phyloP scores from a whole-genome alignment of 2,113 vertebrate genomes.

The Eclectus roratus region DNA sequence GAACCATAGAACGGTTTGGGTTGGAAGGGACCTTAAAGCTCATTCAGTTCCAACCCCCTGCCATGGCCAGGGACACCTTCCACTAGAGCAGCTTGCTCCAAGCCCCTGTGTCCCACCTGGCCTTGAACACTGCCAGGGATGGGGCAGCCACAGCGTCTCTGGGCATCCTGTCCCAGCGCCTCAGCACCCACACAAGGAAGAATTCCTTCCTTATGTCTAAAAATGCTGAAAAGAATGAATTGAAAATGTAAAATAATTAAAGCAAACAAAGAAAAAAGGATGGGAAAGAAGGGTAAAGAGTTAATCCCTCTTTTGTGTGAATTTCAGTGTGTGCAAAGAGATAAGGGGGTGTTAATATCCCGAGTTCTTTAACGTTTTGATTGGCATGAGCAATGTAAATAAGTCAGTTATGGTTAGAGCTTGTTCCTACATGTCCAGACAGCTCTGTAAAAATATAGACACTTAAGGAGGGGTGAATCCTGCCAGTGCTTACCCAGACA shows the following conservation, averaged over 20 bases:
- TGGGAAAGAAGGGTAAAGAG: neutral
- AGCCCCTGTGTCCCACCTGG: neutral
- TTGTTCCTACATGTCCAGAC: constrained; percentile 36
- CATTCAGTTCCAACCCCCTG: neutral
- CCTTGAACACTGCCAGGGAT: neutral
- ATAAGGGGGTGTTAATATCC: neutral
- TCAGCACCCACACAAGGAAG: neutral
- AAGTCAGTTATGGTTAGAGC: neutral
- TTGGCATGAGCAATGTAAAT: neutral
- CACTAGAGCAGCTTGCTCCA: neutral
- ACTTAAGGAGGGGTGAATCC: neutral
- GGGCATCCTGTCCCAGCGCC: neutral
- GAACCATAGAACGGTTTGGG: neutral
- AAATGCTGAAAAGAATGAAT: neutral
- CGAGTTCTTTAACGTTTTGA: neutral
- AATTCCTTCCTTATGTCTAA: neutral
- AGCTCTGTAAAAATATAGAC: constrained; percentile 11
- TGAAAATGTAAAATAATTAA: neutral
- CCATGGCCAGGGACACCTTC: neutral
- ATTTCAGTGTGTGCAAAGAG: neutral
- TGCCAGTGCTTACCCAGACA: neutral
- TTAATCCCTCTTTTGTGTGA: neutral
- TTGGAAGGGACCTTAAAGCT: neutral
- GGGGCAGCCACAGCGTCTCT: neutral
- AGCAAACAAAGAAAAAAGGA: neutral